Evolutionary conservation across 2,113 vertebrate genomes (phyloP), one percentile per base, ranked within the genome.

Genomic region (Hippotragus niger): DNA sequence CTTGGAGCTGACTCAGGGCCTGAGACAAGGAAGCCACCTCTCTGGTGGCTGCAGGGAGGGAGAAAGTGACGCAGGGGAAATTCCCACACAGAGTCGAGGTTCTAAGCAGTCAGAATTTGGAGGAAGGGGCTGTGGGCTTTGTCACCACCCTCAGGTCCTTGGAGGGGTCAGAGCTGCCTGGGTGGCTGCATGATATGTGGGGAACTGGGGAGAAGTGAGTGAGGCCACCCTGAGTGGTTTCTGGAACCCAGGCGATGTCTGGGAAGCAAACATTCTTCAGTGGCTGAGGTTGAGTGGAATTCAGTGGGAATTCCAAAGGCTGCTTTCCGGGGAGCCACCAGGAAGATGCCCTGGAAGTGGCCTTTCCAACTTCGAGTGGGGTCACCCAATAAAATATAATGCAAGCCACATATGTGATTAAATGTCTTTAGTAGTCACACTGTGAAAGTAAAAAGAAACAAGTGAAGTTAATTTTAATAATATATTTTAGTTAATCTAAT

Each of bases 1-100:
- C 90, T 97, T 74, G 76, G 31, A 43, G 67, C 47, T 95, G 88
- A 97, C 92, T 97, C 97, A 95, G 94, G 71, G 36, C 80, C 94
- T 55, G 57, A n/a, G 40, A 21, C 55, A 14, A 84, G 60, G 80
- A 90, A 87, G 88, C 92, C 95, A 82, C 81, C 43, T 91, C 85
- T 67, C 82, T 71, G 76, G 98, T 74, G 90, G 67, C 76, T 78
- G 47, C 10, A 15, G 64, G n/a, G 84, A 96, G 16, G 57, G 92
- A 93, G 95, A 98, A 95, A 98, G 97, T 95, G 92, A 96, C 4
- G 0, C 52, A 1, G 1, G 81, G 90, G 83, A 94, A 74, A 64
- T 95, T 90, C 97, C 92, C 97, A 91, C 87, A 87, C 6, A 21
- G 31, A 21, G 31, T 15, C 17, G 36, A 96, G 92, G 55, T 31